Base-by-base conservation (phyloP, 2,113 vertebrate genomes). In the Melanerpes aurifrons region DNA sequence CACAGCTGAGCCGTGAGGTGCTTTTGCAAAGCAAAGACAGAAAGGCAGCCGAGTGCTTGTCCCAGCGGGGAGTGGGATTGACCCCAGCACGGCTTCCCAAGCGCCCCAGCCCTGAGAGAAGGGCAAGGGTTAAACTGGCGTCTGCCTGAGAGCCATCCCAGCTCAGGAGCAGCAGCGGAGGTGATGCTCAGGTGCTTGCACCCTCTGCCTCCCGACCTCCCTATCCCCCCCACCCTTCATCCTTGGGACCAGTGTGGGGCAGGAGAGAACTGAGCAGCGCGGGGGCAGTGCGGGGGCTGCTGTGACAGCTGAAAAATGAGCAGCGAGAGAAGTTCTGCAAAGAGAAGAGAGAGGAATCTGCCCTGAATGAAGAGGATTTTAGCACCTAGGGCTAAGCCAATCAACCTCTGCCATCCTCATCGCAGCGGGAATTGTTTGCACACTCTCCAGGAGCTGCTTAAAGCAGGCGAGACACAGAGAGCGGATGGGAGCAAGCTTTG, bases 321-420 rank as follows among this genome's bases (percentile, higher is more conserved):
- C 85, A 69, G 68, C 4, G 57, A 79, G 74, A 89, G 82, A 77
- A 63, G 43, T 77, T 73, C 75, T 82, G 94, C 89, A 45, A 48
- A 81, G 83, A 82, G 80, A 90, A 89, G 85, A 93, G 87, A 89
- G 85, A 93, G 87, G 94, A 94, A 92, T 92, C 82, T 81, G 91
- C 91, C 66, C 61, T 82, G 93, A 94, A 63, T 15, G 73, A 91
- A 77, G 85, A 94, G 95, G 93, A 96, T 96, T 96, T 96, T 96
- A 94, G 95, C 95, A 96, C 95, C 95, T 95, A 29, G 85, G 79
- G 93, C 91, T 95, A 54, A 96, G 87, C 94, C 89, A 93, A 96
- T 54, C 92, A 91, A 91, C 69, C 89, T 80, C 92, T 10, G 89
- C 89, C 78, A 3, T 76, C 92, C 78, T 82, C 79, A 86, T 80